phyloP scores from a whole-genome alignment of 1,140 invertebrate genomes.

The Zelostemma sp. region DNA sequence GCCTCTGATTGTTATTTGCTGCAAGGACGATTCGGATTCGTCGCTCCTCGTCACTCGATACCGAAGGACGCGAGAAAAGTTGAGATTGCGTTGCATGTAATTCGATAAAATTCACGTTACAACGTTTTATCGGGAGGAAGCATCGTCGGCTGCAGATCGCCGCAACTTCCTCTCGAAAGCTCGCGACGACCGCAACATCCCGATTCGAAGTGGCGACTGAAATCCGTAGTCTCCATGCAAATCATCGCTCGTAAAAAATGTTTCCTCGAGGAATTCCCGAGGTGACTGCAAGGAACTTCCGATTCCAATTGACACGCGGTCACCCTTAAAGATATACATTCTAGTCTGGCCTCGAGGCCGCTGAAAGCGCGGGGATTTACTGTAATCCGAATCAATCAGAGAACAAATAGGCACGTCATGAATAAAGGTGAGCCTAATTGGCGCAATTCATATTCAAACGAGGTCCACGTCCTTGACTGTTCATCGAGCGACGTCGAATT shows the following conservation, averaged over 20 bases:
- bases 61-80: no score
- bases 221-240: no score
- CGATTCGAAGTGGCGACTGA: no score
- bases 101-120: no score
- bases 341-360: slow-evolving; percentile 52
- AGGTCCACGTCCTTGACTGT: slow-evolving; percentile 61
- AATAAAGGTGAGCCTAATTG: slow-evolving; percentile 66
- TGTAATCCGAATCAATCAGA: slow-evolving; percentile 63
- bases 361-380: slow-evolving; percentile 45
- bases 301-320: slow-evolving; percentile 25
- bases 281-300: slow-evolving; percentile 17
- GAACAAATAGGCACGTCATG: slow-evolving; percentile 61
- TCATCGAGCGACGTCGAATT: slow-evolving; percentile 54
- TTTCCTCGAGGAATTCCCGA: slow-evolving; percentile 8
- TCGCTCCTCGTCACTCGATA: no score
- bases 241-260: slow-evolving; percentile 5
- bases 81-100: no score
- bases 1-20: no score
- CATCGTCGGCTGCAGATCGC: no score
- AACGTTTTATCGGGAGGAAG: no score
- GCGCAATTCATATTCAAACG: slow-evolving; percentile 67
- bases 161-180: no score
- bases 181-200: no score
- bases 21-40: no score
- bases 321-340: slow-evolving; percentile 49